Evolutionary conservation across 2,888 invertebrate genomes (phyloP), one percentile per base, ranked within the genome.

Genomic region (Silvanus unidentatus): DNA sequence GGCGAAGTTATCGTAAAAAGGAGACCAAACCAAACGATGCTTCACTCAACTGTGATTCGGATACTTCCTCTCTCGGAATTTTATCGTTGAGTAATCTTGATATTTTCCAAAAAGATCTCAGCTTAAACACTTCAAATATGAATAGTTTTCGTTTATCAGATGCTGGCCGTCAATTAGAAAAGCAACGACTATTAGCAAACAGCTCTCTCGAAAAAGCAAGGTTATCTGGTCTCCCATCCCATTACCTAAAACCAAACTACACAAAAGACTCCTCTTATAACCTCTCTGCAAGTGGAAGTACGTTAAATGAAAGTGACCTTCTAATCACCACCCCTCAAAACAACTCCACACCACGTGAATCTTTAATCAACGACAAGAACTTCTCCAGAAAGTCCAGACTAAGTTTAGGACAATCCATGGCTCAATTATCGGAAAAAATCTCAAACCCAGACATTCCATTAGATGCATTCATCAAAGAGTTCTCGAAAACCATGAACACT

Each of bases 241-340:
- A 54, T 43, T 63, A 59, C 48, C 52, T 65, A 14, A 48, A 50
- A 43, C 55, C 60, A 9, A 50, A 54, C 35, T 50, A 53, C 2
- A 46, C 42, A 13, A 49, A 48, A 15, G 30, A 44, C n/a, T 49
- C 42, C 11, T 44, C 45, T 12, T 30, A 45, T 10, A 29, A 39
- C 16, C 15, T 50, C 35, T 42, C n/a, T n/a, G n/a, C 43, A 5
- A 43, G 42, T 47, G 57, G 58, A 39, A 68, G 68, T 50, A 66
- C 66, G 3, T 55, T 69, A 5, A 66, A 55, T 48, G 69, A 69
- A 49, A 63, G 63, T 43, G 68, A 69, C 54, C 50, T 68, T 13
- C 29, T 62, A 16, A 32, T 42, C 36, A 52, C 53, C 1, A 53
- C 53, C 1, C 54, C 55, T 15, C 53, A 52, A 30, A 57, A 60